These are phyloP conservation scores for Lissonota sp. DNA, from an alignment of 2,888 invertebrate genomes.

Conservation along the genomic window DNA sequence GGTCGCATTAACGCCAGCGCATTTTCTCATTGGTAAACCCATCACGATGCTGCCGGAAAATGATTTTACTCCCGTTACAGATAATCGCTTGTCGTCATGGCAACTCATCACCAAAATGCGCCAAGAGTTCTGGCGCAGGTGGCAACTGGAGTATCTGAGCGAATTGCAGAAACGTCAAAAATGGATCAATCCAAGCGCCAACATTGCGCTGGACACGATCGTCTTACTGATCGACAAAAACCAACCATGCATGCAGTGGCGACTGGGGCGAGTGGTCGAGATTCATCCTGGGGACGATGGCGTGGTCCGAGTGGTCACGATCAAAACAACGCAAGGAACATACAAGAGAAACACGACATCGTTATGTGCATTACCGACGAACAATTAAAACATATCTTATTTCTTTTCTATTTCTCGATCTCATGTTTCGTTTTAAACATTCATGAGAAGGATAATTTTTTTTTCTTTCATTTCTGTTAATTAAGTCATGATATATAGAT, in stretches of 20 bases:
- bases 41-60: slow-evolving; percentile 70
- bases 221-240: slow-evolving; percentile 70
- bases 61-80: slow-evolving; percentile 57
- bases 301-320: slow-evolving; percentile 67
- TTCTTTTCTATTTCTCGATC: neutral
- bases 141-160: slow-evolving; percentile 69
- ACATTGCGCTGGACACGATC: slow-evolving; percentile 57
- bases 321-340: slow-evolving; percentile 62
- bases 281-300: slow-evolving; percentile 70
- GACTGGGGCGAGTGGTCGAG: slow-evolving; percentile 57
- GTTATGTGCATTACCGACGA: slow-evolving; percentile 49
- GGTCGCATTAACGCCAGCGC: slow-evolving; percentile 45
- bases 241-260: slow-evolving; percentile 61
- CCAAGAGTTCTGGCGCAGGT: slow-evolving; percentile 71
- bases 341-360: slow-evolving; percentile 60
- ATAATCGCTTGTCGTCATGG: slow-evolving; percentile 68
- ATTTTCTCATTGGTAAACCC: slow-evolving; percentile 64
- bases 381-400: neutral
- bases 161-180: slow-evolving; percentile 71
- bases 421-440: neutral
- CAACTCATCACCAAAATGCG: slow-evolving; percentile 65
- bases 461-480: too few relatives aligned
- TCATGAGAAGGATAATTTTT: too few relatives aligned
- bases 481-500: too few relatives aligned
- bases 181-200: slow-evolving; percentile 60